phyloP scores from a whole-genome alignment of 2,113 vertebrate genomes.

The Ardeotis arabs region DNA sequence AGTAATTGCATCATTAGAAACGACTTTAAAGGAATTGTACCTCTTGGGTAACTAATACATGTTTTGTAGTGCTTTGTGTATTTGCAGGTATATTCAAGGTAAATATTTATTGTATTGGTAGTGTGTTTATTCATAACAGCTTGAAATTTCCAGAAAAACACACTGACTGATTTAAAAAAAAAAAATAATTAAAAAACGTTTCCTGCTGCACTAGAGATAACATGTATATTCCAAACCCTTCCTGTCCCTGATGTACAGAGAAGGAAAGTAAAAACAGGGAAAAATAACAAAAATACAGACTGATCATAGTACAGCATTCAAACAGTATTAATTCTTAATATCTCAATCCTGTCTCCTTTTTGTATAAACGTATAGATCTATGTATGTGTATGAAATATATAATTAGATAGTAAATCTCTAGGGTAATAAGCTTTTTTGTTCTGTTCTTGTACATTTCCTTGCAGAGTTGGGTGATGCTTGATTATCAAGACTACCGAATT shows the following conservation, averaged over 20 bases:
- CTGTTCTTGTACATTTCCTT: background rate
- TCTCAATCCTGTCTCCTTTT: background rate
- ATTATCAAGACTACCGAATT: background rate
- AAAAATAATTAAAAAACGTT: background rate
- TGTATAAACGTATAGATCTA: background rate
- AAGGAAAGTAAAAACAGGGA: background rate
- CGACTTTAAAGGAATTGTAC: background rate
- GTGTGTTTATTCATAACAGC: background rate
- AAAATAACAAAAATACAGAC: background rate
- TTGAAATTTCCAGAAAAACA: slow-evolving; percentile 3
- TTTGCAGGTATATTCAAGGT: background rate
- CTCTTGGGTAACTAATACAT: background rate
- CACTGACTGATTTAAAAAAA: too few species aligned
- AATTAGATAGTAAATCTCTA: background rate
- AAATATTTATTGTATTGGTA: background rate
- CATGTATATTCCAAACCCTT: background rate
- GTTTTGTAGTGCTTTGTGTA: background rate
- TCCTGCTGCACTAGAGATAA: background rate
- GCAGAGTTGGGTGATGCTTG: background rate
- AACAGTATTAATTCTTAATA: background rate
- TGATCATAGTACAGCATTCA: background rate
- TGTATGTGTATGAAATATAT: background rate
- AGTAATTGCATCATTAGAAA: slow-evolving; percentile 59
- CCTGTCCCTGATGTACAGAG: background rate
- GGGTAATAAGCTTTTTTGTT: background rate